Base-by-base conservation (phyloP, 2,888 invertebrate genomes). In the Torymus texanus region DNA sequence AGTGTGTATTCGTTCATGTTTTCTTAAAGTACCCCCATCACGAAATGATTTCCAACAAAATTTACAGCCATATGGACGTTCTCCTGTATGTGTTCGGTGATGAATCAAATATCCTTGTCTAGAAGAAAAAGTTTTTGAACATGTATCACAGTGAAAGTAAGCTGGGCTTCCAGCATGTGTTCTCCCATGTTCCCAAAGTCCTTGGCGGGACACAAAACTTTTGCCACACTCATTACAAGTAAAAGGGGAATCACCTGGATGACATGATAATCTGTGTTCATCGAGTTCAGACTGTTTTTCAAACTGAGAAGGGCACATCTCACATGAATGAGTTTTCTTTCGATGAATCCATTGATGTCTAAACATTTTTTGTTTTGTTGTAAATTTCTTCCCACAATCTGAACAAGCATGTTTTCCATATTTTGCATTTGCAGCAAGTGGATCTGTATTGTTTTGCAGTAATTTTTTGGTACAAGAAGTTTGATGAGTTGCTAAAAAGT, bases 21-120 rank as follows among this genome's bases (percentile, higher is more conserved):
- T 92, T 58, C 92, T 87, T 51, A 92, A 84, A 1, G 92, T 92
- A 1, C 92, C 92, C 13, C 92, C 92, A 81, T 92, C 92, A 12
- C 92, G 90, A 84, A 92, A 92, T 0, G 92, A 91, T 83, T 92
- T 92, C 91, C 91, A 91, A 82, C 92, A 92, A 82, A 89, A 91
- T 82, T 90, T 90, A 84, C 92, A 92, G 5, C 91, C 92, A 65
- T 92, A 92, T 0, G 92, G 92, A 58, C 92, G 88, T 83, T 92
- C 92, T 0, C 92, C 92, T 0, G 91, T 92, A 81, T 92, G 92
- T 4, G 91, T 91, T 10, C 92, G 87, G 65, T 91, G 90, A 82
- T 92, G 92, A 63, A 92, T 92, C 63, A 92, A 88, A 81, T 91
- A 91, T 3, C 91, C 91, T 81, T 91, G 91, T 12, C 92, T 89